Percentiles rank a stretch among this genome's conserved stretches.
Conservation (phyloP, 1,140 invertebrate species). For the Cyclina sinensis region DNA sequence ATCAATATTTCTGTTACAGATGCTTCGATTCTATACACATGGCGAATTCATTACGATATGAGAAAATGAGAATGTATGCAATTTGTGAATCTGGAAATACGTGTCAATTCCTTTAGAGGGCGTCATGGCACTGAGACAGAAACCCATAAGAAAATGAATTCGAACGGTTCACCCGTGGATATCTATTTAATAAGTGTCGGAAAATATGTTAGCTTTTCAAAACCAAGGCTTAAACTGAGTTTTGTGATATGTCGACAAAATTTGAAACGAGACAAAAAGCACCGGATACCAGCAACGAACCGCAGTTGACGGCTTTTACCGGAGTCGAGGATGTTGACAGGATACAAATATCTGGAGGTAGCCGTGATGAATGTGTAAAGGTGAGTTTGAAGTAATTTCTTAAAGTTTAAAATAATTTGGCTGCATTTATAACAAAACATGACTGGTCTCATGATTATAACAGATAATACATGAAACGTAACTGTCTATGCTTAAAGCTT, state of each 20-base stretch:
- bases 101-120: not conserved
- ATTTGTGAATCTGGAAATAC: not conserved
- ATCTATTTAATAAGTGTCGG: not conserved
- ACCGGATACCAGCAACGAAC: not conserved
- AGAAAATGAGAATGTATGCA: not conserved
- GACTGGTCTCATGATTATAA: too few relatives aligned
- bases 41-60: not conserved
- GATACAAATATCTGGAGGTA: not conserved
- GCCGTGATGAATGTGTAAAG: constrained; percentile 36
- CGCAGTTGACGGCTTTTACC: constrained; percentile 25
- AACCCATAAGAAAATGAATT: not conserved
- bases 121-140: not conserved
- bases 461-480: too few relatives aligned
- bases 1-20: not conserved
- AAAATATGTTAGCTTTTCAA: not conserved
- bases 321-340: constrained; percentile 6
- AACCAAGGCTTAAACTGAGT: not conserved
- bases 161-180: not conserved
- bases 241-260: constrained; percentile 27
- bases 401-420: too few relatives aligned
- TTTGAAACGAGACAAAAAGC: constrained; percentile 6
- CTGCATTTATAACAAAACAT: too few relatives aligned
- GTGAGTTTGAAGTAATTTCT: not conserved
- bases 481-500: too few relatives aligned
- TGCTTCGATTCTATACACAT: not conserved